phyloP scores from a whole-genome alignment of 2,797 vertebrate genomes.

The Typhlichthys subterraneus region DNA sequence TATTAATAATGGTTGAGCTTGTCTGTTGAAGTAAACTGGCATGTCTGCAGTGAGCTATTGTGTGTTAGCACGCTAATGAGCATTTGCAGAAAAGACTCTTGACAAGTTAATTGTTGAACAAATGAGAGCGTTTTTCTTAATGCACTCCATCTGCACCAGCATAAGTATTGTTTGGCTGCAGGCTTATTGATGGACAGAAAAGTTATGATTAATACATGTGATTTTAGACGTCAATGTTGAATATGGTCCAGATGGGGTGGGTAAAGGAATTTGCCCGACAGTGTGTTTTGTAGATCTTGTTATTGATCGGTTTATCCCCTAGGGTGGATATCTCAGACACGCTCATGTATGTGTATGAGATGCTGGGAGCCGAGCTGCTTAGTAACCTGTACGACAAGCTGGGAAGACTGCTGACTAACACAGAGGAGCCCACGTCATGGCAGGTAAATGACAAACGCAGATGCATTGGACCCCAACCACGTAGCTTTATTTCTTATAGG shows the following conservation, averaged over 20 bases:
- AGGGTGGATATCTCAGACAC: conserved; percentile 99
- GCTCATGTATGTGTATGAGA: conserved; percentile 98
- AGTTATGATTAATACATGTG: not conserved
- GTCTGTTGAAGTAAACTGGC: not conserved
- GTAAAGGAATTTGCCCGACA: not conserved
- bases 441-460: conserved; percentile 81
- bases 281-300: not conserved
- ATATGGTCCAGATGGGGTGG: too few species aligned
- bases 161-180: conserved; percentile 15
- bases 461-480: not conserved
- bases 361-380: conserved; percentile 95
- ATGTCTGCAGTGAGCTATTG: conserved; percentile 3
- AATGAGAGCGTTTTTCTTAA: conserved; percentile 40
- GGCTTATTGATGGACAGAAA: not conserved
- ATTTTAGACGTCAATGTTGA: too few species aligned
- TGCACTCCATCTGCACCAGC: conserved; percentile 36
- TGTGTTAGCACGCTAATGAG: conserved; percentile 26
- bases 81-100: conserved; percentile 41
- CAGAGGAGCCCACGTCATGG: conserved; percentile 92
- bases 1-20: not conserved
- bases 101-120: conserved; percentile 53
- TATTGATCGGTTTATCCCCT: conserved; percentile 30
- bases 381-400: conserved; percentile 98
- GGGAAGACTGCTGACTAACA: conserved; percentile 91
- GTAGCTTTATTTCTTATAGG: not conserved